These are phyloP conservation scores for Propithecus perrieri DNA, from an alignment of 2,797 vertebrate genomes.

Conservation along the genomic window DNA sequence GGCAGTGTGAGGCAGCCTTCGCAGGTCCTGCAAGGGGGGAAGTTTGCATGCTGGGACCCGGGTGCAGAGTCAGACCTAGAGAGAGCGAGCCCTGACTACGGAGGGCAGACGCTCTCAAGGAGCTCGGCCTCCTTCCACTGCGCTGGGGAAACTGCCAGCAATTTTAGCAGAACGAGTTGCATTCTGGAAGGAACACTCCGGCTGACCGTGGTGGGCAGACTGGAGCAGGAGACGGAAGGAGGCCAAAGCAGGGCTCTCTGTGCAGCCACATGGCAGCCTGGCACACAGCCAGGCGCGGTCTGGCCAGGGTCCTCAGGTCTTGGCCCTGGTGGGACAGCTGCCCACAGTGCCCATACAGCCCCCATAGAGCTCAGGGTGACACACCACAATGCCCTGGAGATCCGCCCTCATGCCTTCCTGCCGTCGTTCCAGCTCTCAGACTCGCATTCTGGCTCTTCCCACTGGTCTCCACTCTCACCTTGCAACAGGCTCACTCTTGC, in stretches of 20 bases:
- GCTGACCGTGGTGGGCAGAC: accelerated
- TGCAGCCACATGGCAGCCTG: background rate
- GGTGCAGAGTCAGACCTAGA: background rate
- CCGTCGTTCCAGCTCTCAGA: background rate
- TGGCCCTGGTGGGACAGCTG: background rate
- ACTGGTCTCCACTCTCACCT: background rate
- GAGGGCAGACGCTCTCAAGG: background rate
- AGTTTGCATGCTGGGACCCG: accelerated
- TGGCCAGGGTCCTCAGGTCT: background rate
- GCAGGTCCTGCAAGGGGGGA: background rate
- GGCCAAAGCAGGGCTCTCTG: background rate
- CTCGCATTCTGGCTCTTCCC: background rate
- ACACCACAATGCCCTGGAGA: accelerated
- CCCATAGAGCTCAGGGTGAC: background rate
- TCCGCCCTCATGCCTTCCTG: background rate
- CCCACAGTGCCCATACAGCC: accelerated
- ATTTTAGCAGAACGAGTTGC: background rate
- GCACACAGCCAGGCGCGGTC: background rate
- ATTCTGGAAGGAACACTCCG: accelerated
- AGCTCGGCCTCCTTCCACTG: accelerated
- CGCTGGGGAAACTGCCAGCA: background rate
- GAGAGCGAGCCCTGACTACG: accelerated
- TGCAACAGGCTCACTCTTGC: conserved; percentile 30
- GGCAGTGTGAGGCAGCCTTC: background rate
- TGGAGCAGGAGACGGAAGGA: background rate